Evolutionary conservation across 1,140 invertebrate species (phyloP).

Genomic region (Cotesia glomerata): DNA sequence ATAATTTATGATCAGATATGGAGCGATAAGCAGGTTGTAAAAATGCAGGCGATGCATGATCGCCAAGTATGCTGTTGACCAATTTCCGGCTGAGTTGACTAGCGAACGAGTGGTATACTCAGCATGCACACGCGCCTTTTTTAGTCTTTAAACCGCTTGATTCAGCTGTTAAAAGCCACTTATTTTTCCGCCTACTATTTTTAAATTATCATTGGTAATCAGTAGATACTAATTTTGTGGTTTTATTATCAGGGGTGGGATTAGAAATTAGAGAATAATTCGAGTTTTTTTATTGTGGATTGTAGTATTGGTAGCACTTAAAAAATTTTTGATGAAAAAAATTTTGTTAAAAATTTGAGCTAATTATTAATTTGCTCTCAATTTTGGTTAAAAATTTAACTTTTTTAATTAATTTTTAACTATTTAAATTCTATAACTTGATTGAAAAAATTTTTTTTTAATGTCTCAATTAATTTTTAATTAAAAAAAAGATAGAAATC

Average conservation of each 20-base stretch:
- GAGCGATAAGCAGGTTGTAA: conserved; percentile 34
- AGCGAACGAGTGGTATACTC: conserved; percentile 13
- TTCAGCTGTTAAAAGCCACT: conserved; percentile 17
- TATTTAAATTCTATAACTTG: too few species aligned
- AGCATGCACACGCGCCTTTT: conserved; percentile 29
- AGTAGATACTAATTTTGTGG: neutral
- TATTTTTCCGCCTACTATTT: conserved; percentile 27
- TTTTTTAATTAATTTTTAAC: too few species aligned
- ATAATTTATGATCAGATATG: conserved; percentile 12
- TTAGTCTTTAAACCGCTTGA: conserved; percentile 29
- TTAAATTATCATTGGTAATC: neutral
- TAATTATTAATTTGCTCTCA: too few species aligned
- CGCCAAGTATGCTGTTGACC: conserved; percentile 39
- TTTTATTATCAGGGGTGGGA: neutral
- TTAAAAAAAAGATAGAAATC: too few species aligned
- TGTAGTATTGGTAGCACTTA: too few species aligned
- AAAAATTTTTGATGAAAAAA: too few species aligned
- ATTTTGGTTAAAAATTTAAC: too few species aligned
- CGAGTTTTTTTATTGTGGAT: too few species aligned
- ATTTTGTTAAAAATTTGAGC: too few species aligned
- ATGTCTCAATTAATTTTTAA: too few species aligned
- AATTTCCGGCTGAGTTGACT: conserved; percentile 33
- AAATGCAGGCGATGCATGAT: conserved; percentile 30
- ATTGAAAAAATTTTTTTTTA: too few species aligned
- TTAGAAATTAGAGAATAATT: too few species aligned